A percentile compares a stretch with the other conserved stretches of the same genome.
phyloP scores from a whole-genome alignment of 2,797 vertebrate genomes.

The Fistularia commersonii region DNA sequence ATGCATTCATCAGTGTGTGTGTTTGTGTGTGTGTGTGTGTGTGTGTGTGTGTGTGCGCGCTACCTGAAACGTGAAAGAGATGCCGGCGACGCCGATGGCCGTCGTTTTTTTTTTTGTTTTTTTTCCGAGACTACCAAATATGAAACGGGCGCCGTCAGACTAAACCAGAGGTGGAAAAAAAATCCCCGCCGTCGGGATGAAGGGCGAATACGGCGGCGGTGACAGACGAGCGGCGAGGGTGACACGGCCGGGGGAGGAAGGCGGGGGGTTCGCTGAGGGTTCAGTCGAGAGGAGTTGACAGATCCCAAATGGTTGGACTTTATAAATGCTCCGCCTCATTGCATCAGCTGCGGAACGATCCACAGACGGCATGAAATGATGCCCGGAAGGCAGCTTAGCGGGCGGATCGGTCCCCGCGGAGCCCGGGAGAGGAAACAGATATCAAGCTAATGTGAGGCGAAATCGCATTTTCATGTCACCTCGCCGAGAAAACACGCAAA shows the following conservation, averaged over 20 bases:
- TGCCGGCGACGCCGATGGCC: no score
- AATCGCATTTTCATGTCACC: conserved; percentile 16
- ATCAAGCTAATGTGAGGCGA: conserved; percentile 15
- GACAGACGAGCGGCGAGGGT: conserved; percentile 41
- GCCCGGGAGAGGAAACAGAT: conserved; percentile 3
- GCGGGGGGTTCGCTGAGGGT: conserved; percentile 38
- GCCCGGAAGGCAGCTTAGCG: conserved; percentile 18
- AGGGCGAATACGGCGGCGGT: conserved; percentile 37
- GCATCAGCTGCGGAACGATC: conserved; percentile 51
- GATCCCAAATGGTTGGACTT: conserved; percentile 52
- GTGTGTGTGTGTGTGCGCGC: no score
- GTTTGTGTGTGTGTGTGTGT: no score
- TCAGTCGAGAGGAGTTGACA: conserved; percentile 52
- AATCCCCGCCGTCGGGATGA: no score
- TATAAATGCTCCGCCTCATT: conserved; percentile 46
- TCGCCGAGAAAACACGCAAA: conserved; percentile 4
- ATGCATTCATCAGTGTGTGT: no score
- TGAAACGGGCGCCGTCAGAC: no score
- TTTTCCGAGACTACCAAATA: no score
- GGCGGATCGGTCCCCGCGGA: conserved; percentile 14
- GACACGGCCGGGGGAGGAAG: conserved; percentile 39
- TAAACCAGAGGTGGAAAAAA: no score
- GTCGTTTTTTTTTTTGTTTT: no score
- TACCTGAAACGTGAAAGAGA: no score
- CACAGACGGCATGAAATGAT: conserved; percentile 34